Percentiles rank a stretch among this genome's conserved stretches.
These are phyloP conservation scores for Brachionus rotundiformis DNA, from an alignment of 1,140 invertebrate genomes.

Conservation along the genomic window DNA sequence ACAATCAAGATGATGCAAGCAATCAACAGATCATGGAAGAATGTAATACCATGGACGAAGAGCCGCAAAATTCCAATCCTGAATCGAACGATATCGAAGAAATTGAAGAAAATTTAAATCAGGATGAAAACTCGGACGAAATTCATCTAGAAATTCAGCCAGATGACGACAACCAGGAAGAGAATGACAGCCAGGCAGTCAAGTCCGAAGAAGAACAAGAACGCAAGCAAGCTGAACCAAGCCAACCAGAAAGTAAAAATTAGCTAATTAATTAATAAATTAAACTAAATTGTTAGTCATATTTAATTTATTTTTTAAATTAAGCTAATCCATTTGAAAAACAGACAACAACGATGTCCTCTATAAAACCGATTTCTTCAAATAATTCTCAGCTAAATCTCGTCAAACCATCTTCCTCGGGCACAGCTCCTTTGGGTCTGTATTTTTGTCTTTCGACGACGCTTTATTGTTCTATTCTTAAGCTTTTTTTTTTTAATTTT, in stretches of 20 bases:
- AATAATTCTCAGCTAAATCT: neutral
- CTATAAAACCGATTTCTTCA: neutral
- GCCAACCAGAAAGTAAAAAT: neutral
- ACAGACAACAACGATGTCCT: neutral
- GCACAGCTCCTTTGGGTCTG: neutral
- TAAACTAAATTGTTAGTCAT: too few species aligned
- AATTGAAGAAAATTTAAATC: conserved; percentile 27
- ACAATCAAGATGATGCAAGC: conserved; percentile 9
- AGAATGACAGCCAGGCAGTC: neutral
- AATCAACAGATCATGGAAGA: neutral
- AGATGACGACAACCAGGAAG: neutral
- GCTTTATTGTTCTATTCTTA: conserved; percentile 28
- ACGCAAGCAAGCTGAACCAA: neutral
- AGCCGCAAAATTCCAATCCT: neutral
- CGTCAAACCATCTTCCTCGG: conserved; percentile 2
- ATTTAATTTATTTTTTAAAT: neutral
- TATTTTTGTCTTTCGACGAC: neutral
- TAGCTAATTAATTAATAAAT: too few species aligned
- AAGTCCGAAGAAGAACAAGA: conserved; percentile 19
- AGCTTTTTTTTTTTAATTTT: too few species aligned
- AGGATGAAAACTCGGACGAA: conserved; percentile 4
- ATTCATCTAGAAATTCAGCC: conserved; percentile 29
- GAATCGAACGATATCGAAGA: conserved; percentile 36
- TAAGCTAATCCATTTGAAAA: neutral
- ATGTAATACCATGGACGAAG: neutral